Evolutionary conservation across 2,888 invertebrate genomes (phyloP).

Genomic region (Lucinisca nassula): DNA sequence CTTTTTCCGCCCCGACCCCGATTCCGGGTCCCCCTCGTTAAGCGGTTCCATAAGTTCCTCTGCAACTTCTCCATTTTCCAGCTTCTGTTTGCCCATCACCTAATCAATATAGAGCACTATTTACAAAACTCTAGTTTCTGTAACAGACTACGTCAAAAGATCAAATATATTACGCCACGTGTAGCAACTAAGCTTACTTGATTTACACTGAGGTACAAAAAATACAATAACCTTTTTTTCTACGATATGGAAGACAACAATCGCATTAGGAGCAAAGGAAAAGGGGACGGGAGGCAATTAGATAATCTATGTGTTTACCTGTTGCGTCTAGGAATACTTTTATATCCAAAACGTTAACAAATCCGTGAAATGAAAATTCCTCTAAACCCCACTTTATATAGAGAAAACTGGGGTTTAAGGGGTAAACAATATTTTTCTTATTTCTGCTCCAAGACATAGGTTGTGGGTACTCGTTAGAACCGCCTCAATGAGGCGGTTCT

Average conservation of each 20-base stretch:
- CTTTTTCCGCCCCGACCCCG: conserved; percentile 37
- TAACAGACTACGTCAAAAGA: too few species aligned
- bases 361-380: too few species aligned
- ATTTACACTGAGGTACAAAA: neutral
- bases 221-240: neutral
- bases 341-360: too few species aligned
- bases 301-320: too few species aligned
- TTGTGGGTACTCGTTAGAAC: too few species aligned
- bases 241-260: neutral
- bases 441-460: too few species aligned
- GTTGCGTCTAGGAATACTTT: too few species aligned
- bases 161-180: neutral
- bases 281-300: too few species aligned
- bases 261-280: neutral
- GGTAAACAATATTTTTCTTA: too few species aligned
- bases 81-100: conserved; percentile 56
- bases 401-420: too few species aligned
- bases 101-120: neutral
- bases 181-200: neutral
- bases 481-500: too few species aligned
- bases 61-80: conserved; percentile 46
- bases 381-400: too few species aligned
- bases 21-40: conserved; percentile 28
- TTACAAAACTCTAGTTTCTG: neutral
- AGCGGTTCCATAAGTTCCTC: conserved; percentile 46